Evolutionary conservation across 2,888 invertebrate species (phyloP), one percentile per base, ranked within the genome.

Genomic region (Cryptocephalus moraei): DNA sequence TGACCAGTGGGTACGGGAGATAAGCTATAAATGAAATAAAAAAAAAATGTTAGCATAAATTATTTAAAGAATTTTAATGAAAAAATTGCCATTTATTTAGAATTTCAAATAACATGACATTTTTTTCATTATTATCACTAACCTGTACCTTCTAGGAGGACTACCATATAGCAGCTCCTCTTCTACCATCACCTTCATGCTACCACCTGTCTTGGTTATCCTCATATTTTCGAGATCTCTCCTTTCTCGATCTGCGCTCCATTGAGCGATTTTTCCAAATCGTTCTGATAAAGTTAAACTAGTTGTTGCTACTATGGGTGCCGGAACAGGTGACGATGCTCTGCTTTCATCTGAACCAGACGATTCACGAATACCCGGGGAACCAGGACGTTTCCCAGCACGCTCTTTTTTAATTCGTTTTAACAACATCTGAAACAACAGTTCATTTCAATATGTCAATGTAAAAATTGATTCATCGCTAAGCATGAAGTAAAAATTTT

Each of bases 181-280:
- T 67, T 84, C 86, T 53, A 87, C 86, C 70, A 84, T 80, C 38
- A 88, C 88, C 68, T 86, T 86, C 55, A 87, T 76, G 43, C 82
- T 82, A 40, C 82, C 82, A 42, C 80, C 81, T 41, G 81, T 86
- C 52, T 89, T 83, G 48, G 91, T 88, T 56, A 89, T 90, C 47
- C 86, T 77, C 85, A 89, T 89, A 64, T 89, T 88, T 69, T 88
- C 88, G 65, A 90, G 83, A 44, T 89, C 85, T n/a, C 84, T 79
- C 9, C 91, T 76, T 56, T 71, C 70, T 33, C 71, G 58, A 68
- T 90, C 90, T 3, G 86, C 84, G 51, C 87, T 87, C 88, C 90
- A 90, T 64, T 91, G 91, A 14, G 91, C 91, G 82, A 91, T 89
- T 75, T 91, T 91, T 53, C 91, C 91, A 71, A 91, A 91, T 14